Conservation (phyloP, 1,140 invertebrate genomes). For the Aphis craccivora region DNA sequence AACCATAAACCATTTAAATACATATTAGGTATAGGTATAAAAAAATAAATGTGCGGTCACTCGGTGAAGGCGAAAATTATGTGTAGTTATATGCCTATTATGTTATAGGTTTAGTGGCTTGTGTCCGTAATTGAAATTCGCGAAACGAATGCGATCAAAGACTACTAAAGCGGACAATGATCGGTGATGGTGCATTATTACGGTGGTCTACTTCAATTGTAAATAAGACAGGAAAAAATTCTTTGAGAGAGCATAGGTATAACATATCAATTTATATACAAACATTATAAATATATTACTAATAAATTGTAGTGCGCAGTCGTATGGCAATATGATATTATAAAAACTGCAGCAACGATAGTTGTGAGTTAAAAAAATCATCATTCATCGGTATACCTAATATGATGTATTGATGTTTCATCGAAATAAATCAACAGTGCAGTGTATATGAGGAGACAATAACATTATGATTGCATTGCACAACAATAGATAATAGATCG, state of each 20-base stretch:
- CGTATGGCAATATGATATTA: neutral
- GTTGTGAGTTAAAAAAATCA: neutral
- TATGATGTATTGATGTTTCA: neutral
- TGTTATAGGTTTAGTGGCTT: neutral
- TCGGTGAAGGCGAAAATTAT: neutral
- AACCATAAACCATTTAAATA: neutral
- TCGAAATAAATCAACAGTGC: neutral
- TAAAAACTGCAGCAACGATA: neutral
- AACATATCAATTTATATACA: neutral
- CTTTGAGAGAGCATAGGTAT: neutral
- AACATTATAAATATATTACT: neutral
- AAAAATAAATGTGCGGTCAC: neutral
- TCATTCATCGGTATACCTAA: neutral
- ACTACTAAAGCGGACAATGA: neutral
- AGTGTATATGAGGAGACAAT: neutral
- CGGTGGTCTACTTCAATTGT: constrained; percentile 26
- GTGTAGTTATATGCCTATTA: neutral
- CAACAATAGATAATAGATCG: too few species aligned
- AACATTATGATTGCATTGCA: neutral
- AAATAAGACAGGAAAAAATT: neutral
- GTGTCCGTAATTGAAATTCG: constrained; percentile 16
- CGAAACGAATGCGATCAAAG: constrained; percentile 12
- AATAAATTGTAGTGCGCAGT: neutral
- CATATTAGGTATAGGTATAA: neutral
- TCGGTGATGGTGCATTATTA: neutral